Evolutionary conservation across 2,888 invertebrate genomes (phyloP).

Genomic region (Epirrhoe tristata): DNA sequence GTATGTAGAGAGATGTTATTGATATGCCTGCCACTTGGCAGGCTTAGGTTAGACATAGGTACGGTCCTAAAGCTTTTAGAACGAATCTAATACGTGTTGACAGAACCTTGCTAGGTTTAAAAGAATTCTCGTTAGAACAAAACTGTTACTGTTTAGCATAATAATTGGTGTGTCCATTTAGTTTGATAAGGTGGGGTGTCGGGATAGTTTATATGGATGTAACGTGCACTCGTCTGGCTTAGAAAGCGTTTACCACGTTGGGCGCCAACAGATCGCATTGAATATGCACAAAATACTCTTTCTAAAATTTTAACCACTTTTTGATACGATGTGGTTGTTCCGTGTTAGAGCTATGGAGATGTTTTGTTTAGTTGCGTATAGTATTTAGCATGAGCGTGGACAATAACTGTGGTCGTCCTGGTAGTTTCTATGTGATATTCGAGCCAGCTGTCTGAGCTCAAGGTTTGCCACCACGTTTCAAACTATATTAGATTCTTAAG

Average conservation of each 20-base stretch:
- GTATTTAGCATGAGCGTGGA: conserved; percentile 77
- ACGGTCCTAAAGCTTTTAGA: conserved; percentile 78
- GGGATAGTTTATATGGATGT: conserved; percentile 32
- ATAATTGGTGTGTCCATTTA: conserved; percentile 68
- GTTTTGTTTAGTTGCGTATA: conserved; percentile 72
- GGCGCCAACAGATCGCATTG: conserved; percentile 54
- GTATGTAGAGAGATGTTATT: conserved; percentile 63
- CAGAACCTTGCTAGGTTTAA: conserved; percentile 52
- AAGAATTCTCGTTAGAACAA: conserved; percentile 73
- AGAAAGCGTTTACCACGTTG: conserved; percentile 43
- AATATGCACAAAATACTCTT: conserved; percentile 78
- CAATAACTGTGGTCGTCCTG: conserved; percentile 78
- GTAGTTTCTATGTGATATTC: conserved; percentile 69
- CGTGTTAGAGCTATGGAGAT: conserved; percentile 52
- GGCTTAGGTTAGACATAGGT: conserved; percentile 60
- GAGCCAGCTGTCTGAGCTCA: conserved; percentile 54
- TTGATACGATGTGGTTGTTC: conserved; percentile 67
- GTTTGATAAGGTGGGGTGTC: conserved; percentile 50
- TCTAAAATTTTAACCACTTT: conserved; percentile 65
- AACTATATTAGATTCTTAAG: conserved; percentile 75
- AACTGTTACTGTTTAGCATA: conserved; percentile 68
- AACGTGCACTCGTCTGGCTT: conserved; percentile 41
- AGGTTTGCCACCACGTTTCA: conserved; percentile 65
- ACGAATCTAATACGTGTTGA: conserved; percentile 71
- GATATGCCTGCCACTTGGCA: conserved; percentile 61